Conservation (phyloP, 2,797 vertebrate species). For the Crossoptilon crossoptilon region DNA sequence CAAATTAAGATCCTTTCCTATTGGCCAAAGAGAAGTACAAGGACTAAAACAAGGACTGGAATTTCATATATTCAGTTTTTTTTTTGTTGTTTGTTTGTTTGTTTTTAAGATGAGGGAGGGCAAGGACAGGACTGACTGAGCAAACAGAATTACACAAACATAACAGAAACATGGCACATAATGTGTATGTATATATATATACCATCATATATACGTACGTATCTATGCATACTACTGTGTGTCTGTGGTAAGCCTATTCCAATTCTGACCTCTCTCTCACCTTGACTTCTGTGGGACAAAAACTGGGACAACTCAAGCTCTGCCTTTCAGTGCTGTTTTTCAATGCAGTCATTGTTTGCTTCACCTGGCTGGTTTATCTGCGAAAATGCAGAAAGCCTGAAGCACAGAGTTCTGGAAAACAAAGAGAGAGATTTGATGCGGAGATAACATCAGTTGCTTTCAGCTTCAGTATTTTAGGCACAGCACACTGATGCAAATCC, state of each 20-base stretch:
- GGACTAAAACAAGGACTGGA: neutral
- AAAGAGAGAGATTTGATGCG: neutral
- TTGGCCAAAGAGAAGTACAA: neutral
- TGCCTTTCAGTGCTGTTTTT: neutral
- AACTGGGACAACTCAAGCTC: neutral
- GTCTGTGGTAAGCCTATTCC: accelerated
- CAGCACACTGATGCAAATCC: neutral
- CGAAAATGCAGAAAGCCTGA: neutral
- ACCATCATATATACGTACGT: neutral
- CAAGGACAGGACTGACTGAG: neutral
- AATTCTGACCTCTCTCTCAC: neutral
- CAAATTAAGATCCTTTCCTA: neutral
- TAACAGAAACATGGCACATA: neutral
- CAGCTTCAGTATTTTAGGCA: neutral
- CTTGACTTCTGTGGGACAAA: neutral
- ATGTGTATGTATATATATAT: accelerated
- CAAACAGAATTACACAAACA: neutral
- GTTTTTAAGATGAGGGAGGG: neutral
- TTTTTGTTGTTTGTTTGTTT: neutral
- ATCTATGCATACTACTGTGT: accelerated
- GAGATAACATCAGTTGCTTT: neutral
- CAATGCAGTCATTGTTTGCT: neutral
- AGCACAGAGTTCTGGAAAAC: neutral
- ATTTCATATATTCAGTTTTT: neutral
- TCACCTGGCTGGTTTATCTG: neutral